phyloP scores from a whole-genome alignment of 2,888 invertebrate species.

The Patella pellucida region DNA sequence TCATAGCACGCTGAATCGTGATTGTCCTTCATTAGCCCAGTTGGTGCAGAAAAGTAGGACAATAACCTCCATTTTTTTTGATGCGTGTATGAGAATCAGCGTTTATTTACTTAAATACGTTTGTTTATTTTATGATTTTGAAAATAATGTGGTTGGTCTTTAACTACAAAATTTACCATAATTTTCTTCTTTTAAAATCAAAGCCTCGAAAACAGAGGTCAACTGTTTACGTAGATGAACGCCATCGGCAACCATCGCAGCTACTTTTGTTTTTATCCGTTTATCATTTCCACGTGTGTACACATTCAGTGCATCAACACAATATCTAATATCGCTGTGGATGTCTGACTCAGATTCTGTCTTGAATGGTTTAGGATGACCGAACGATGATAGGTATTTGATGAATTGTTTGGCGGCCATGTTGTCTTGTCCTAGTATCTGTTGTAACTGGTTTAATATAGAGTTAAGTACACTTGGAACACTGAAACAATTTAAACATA shows the following conservation, averaged over 20 bases:
- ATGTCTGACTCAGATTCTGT: slow-evolving; percentile 38
- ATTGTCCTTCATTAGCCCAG: no score
- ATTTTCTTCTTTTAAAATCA: no score
- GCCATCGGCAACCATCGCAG: slow-evolving; percentile 31
- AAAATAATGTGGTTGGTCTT: no score
- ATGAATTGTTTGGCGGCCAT: slow-evolving; percentile 43
- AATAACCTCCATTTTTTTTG: no score
- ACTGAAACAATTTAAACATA: no score
- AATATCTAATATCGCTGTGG: slow-evolving; percentile 22
- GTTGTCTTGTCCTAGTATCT: slow-evolving; percentile 46
- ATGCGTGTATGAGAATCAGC: no score
- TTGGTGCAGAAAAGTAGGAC: no score
- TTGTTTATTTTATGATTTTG: no score
- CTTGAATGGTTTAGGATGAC: slow-evolving; percentile 54
- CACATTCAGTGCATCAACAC: slow-evolving; percentile 32
- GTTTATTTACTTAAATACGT: no score
- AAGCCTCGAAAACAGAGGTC: neutral
- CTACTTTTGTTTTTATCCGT: slow-evolving; percentile 35
- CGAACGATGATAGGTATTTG: slow-evolving; percentile 46
- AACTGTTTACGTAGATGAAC: slow-evolving; percentile 2
- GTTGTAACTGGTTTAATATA: slow-evolving; percentile 35
- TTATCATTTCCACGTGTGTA: slow-evolving; percentile 31
- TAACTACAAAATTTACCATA: no score
- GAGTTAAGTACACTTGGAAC: neutral
- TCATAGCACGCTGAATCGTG: no score